phyloP scores from a whole-genome alignment of 2,888 invertebrate species.

The Drosophila helvetica region DNA sequence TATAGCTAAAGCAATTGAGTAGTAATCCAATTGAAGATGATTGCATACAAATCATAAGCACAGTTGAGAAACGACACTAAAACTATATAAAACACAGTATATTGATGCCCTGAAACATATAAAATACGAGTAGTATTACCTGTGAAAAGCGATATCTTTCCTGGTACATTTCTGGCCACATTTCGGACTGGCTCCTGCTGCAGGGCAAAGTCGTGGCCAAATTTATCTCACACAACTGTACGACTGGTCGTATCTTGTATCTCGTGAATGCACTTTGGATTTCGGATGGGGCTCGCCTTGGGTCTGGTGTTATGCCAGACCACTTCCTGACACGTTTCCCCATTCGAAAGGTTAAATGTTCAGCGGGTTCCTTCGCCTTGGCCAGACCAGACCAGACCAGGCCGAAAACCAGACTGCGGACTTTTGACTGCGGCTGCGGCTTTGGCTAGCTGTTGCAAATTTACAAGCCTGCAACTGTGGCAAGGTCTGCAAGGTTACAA shows the following conservation, averaged over 20 bases:
- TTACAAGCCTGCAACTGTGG: constrained; percentile 70
- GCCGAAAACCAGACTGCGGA: not conserved
- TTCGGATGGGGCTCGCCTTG: constrained; percentile 32
- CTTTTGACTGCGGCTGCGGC: too few relatives aligned
- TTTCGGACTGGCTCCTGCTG: constrained; percentile 21
- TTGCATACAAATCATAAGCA: not conserved
- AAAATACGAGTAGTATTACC: constrained; percentile 19
- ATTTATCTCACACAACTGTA: constrained; percentile 15
- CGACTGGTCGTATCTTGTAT: constrained; percentile 13
- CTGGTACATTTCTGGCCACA: constrained; percentile 27
- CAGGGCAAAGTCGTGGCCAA: constrained; percentile 40
- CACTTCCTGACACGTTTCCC: constrained; percentile 69
- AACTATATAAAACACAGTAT: too few relatives aligned
- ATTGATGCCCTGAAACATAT: not conserved
- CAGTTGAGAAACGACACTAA: not conserved
- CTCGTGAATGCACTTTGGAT: constrained; percentile 18
- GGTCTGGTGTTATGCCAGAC: constrained; percentile 43
- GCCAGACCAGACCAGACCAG: constrained; percentile 49
- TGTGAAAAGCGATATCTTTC: constrained; percentile 14
- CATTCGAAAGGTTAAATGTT: constrained; percentile 67
- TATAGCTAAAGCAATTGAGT: not conserved
- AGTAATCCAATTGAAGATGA: not conserved
- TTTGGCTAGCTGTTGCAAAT: constrained; percentile 21
- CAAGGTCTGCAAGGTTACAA: constrained; percentile 78
- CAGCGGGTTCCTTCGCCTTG: constrained; percentile 70